phyloP scores from a whole-genome alignment of 2,888 invertebrate genomes.

The Apamea epomidion region DNA sequence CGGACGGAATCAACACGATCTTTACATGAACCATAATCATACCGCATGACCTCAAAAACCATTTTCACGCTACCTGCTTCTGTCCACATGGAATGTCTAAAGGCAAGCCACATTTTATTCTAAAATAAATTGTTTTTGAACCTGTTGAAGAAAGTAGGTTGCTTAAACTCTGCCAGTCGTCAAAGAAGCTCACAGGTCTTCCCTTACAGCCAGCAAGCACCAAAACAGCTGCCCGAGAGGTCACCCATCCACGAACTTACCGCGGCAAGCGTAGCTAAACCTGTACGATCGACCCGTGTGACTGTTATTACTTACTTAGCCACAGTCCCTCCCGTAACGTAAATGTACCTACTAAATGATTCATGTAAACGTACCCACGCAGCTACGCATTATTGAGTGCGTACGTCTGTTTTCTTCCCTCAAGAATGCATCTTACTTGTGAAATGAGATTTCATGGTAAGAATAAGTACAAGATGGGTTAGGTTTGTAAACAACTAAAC shows the following conservation, averaged over 20 bases:
- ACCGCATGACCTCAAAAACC: neutral
- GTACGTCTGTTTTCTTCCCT: neutral
- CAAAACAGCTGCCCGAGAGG: neutral
- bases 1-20: conserved; percentile 1
- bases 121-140: neutral
- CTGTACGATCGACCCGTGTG: neutral
- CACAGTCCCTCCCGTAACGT: no score
- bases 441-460: conserved; percentile 24
- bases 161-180: neutral
- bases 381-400: neutral
- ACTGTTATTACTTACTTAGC: neutral
- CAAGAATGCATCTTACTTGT: conserved; percentile 3
- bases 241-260: no score
- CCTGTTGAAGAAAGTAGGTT: neutral
- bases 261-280: no score
- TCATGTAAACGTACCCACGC: neutral
- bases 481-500: conserved; percentile 17
- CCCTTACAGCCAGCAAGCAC: neutral
- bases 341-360: no score
- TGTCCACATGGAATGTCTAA: neutral
- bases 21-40: conserved; percentile 6
- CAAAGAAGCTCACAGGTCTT: neutral
- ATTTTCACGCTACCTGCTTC: neutral
- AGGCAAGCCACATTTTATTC: neutral
- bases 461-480: conserved; percentile 4